Evolutionary conservation across 2,113 vertebrate species (phyloP).

Genomic region (Arothron firmamentum): DNA sequence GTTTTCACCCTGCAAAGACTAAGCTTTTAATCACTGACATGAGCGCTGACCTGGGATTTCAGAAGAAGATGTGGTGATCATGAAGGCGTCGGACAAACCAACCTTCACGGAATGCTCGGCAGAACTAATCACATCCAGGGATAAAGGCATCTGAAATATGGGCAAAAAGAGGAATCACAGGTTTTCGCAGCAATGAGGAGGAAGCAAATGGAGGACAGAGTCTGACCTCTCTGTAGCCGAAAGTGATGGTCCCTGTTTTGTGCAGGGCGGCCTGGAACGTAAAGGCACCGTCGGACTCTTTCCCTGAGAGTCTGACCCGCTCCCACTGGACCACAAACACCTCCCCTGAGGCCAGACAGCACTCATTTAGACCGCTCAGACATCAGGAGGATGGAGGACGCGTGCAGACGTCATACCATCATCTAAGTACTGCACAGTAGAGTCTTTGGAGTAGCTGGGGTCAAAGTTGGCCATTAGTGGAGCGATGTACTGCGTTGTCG

Average conservation of each 20-base stretch:
- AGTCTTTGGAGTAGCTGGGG: slow-evolving; percentile 83
- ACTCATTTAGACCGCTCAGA: background rate
- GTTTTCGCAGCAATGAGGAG: background rate
- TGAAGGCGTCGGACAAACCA: slow-evolving; percentile 92
- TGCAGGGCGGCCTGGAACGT: slow-evolving; percentile 90
- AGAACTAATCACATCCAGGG: slow-evolving; percentile 78
- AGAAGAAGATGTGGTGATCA: slow-evolving; percentile 75
- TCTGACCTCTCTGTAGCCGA: slow-evolving; percentile 89
- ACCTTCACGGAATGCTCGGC: slow-evolving; percentile 87
- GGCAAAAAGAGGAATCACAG: background rate
- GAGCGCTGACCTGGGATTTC: slow-evolving; percentile 76
- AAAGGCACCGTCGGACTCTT: slow-evolving; percentile 83
- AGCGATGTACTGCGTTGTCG: slow-evolving; percentile 86
- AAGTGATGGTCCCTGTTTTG: slow-evolving; percentile 82
- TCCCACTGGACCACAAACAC: slow-evolving; percentile 94
- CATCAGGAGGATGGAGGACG: background rate
- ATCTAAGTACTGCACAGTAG: slow-evolving; percentile 85
- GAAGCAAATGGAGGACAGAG: background rate
- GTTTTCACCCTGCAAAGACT: too few species aligned
- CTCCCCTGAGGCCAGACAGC: slow-evolving; percentile 72
- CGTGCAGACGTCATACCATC: slow-evolving; percentile 74
- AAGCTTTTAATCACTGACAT: background rate
- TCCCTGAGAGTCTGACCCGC: slow-evolving; percentile 82
- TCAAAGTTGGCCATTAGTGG: slow-evolving; percentile 97
- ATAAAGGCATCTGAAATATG: slow-evolving; percentile 82